Percentiles rank a stretch among this genome's conserved stretches.
Conservation (phyloP, 2,797 vertebrate genomes). For the Sebastes miniatus region DNA sequence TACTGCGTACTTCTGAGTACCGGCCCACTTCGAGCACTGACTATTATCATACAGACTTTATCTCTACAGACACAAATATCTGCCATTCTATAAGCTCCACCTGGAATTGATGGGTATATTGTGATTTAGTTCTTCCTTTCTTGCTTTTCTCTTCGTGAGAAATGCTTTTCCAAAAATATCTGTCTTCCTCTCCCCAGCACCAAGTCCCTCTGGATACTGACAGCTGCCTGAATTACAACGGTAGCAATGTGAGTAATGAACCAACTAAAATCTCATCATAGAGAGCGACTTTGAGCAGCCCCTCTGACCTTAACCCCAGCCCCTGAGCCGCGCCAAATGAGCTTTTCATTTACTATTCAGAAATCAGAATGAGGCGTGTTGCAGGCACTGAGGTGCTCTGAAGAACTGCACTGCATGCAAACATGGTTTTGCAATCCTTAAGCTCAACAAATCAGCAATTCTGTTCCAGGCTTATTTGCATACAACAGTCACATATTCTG, state of each 20-base stretch:
- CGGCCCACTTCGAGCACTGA: no score
- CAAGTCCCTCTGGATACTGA: conserved; percentile 46
- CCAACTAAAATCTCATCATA: conserved; percentile 68
- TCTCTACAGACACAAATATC: conserved; percentile 6
- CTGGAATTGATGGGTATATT: conserved; percentile 21
- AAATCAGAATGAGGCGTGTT: conserved; percentile 52
- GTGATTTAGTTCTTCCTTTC: conserved; percentile 31
- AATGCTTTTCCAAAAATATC: conserved; percentile 36
- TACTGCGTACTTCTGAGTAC: no score
- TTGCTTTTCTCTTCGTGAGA: conserved; percentile 19
- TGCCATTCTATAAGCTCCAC: neutral
- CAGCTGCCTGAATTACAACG: conserved; percentile 61
- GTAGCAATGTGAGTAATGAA: conserved; percentile 62
- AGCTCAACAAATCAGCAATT: conserved; percentile 52
- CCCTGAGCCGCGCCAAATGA: conserved; percentile 62
- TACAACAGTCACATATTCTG: conserved; percentile 34
- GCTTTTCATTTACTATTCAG: conserved; percentile 74
- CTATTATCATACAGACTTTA: conserved; percentile 6
- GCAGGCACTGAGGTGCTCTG: conserved; percentile 43
- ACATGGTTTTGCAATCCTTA: conserved; percentile 43
- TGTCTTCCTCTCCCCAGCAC: neutral
- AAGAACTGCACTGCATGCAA: conserved; percentile 61
- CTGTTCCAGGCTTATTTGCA: conserved; percentile 54
- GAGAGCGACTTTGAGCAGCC: conserved; percentile 47
- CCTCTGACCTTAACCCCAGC: conserved; percentile 43